phyloP scores from a whole-genome alignment of 2,888 invertebrate species.

The Heliconius charithonia region DNA sequence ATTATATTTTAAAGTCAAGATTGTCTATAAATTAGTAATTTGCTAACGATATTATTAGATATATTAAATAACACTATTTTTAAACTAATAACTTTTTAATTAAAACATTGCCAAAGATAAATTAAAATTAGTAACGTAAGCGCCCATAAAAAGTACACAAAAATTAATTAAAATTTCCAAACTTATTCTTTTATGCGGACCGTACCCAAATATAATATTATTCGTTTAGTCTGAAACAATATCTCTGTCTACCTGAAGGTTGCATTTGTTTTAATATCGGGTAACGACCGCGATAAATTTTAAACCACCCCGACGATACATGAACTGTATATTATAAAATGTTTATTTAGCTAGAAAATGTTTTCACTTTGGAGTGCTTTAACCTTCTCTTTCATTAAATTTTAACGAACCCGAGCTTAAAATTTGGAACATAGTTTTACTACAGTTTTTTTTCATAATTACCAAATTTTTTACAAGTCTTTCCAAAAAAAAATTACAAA shows the following conservation, averaged over 20 bases:
- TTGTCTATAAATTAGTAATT: background rate
- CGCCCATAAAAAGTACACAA: constrained; percentile 19
- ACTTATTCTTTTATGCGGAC: constrained; percentile 27
- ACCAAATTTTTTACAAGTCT: background rate
- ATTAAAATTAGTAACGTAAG: constrained; percentile 8
- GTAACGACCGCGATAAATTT: constrained; percentile 24
- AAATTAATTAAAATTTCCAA: constrained; percentile 35
- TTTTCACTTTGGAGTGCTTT: constrained; percentile 7
- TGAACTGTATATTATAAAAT: constrained; percentile 19
- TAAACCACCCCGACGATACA: constrained; percentile 10
- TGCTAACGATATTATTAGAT: background rate
- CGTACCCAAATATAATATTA: background rate
- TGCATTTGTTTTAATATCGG: constrained; percentile 15
- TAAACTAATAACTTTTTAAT: constrained; percentile 10
- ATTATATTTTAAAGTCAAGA: background rate
- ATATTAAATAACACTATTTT: background rate
- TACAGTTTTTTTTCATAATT: background rate
- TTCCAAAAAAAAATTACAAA: background rate
- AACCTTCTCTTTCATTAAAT: constrained; percentile 28
- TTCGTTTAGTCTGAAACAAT: constrained; percentile 13
- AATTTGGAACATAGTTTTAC: background rate
- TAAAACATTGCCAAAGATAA: constrained; percentile 24
- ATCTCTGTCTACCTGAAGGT: constrained; percentile 4
- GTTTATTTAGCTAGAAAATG: constrained; percentile 23
- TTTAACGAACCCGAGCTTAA: constrained; percentile 10